phyloP scores from a whole-genome alignment of 37 sponge, comb jelly and placozoan genomes.

The Beroe ovata region DNA sequence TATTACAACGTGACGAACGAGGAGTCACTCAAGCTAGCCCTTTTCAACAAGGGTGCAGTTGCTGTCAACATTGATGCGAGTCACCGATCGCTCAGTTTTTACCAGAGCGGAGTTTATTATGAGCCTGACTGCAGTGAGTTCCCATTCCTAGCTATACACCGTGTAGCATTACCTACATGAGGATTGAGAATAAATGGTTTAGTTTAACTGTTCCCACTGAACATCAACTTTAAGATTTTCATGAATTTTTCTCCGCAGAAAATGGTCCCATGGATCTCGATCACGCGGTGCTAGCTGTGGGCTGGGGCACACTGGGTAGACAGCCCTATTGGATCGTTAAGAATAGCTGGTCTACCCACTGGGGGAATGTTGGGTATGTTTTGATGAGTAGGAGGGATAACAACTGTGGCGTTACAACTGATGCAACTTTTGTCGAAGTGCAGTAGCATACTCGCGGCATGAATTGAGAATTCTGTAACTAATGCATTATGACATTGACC shows the following conservation, averaged over 20 bases:
- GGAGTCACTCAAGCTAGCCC: not conserved
- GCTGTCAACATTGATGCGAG: not conserved
- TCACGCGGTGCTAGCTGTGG: conserved; percentile 94
- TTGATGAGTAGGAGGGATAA: conserved; percentile 88
- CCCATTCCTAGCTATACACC: no score
- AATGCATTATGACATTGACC: no score
- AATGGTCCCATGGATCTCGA: conserved; percentile 81
- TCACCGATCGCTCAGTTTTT: not conserved
- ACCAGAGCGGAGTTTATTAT: conserved; percentile 6
- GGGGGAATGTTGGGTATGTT: conserved; percentile 94
- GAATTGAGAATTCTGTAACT: no score
- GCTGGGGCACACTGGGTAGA: conserved; percentile 81
- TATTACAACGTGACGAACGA: conserved; percentile 15
- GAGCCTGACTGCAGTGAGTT: conserved; percentile 36
- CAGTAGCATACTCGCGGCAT: no score
- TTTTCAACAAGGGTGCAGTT: not conserved
- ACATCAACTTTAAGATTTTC: no score
- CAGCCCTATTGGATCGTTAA: conserved; percentile 82
- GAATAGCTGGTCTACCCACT: conserved; percentile 98
- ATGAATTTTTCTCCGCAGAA: conserved; percentile 70
- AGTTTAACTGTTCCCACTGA: no score
- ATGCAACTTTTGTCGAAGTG: conserved; percentile 84
- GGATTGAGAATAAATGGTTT: no score
- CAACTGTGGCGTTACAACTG: conserved; percentile 97
- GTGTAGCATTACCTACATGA: no score